phyloP scores from a whole-genome alignment of 2,888 invertebrate genomes.

The Carcina quercana region DNA sequence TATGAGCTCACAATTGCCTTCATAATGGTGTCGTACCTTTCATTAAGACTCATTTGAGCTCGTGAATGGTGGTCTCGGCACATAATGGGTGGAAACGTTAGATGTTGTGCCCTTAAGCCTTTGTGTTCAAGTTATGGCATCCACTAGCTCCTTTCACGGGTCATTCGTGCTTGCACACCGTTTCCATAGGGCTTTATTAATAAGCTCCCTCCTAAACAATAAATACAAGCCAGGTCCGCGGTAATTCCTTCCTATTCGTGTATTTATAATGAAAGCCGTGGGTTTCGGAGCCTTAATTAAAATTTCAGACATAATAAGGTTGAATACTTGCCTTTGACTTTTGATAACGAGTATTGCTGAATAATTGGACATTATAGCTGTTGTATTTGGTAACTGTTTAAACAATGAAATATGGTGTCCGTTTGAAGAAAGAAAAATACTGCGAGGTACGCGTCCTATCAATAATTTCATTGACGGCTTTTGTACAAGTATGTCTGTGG shows the following conservation, averaged over 20 bases:
- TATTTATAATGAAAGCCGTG: slow-evolving; percentile 1
- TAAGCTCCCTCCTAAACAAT: slow-evolving; percentile 34
- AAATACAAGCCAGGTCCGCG: slow-evolving; percentile 22
- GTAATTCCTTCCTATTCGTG: neutral
- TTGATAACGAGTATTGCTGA: too few species aligned
- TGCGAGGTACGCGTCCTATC: too few species aligned
- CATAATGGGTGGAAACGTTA: slow-evolving; percentile 57
- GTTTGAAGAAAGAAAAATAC: too few species aligned
- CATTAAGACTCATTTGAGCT: slow-evolving; percentile 63
- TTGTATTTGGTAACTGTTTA: too few species aligned
- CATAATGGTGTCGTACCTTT: slow-evolving; percentile 66
- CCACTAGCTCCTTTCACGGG: slow-evolving; percentile 46
- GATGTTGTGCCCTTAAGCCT: slow-evolving; percentile 51
- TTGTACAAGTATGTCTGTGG: too few species aligned
- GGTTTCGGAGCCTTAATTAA: too few species aligned
- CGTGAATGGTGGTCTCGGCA: slow-evolving; percentile 53
- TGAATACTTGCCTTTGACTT: too few species aligned
- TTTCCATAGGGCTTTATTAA: slow-evolving; percentile 48
- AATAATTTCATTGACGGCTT: too few species aligned
- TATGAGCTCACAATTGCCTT: slow-evolving; percentile 64
- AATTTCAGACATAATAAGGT: neutral
- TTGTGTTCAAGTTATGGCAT: slow-evolving; percentile 47
- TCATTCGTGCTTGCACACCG: slow-evolving; percentile 39
- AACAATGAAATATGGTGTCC: too few species aligned
- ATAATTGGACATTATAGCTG: too few species aligned